These are phyloP conservation scores for Caenorhabditis becei DNA, from an alignment of 2,888 invertebrate genomes.

Conservation along the genomic window DNA sequence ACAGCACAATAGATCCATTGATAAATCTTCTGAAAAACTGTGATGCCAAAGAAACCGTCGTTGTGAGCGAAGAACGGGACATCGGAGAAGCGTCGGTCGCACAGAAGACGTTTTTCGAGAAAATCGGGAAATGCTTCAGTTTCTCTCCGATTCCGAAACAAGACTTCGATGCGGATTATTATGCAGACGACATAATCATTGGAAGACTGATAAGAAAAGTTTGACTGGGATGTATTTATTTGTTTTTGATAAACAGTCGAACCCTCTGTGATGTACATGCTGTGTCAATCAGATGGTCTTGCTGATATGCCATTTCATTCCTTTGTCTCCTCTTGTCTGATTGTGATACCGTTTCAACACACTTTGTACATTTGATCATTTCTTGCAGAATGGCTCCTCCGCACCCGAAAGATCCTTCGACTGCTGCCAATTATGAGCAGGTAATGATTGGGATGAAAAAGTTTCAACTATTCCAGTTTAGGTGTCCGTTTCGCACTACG, in stretches of 20 bases:
- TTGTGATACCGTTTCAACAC: background rate
- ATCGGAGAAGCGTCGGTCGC: slow-evolving; percentile 85
- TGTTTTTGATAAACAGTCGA: slow-evolving; percentile 33
- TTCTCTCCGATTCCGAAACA: slow-evolving; percentile 84
- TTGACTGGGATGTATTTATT: slow-evolving; percentile 10
- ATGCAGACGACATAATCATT: slow-evolving; percentile 85
- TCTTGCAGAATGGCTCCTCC: slow-evolving; percentile 23
- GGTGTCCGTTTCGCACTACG: slow-evolving; percentile 66
- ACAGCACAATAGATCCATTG: slow-evolving; percentile 84
- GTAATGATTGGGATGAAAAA: background rate
- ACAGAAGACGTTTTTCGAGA: slow-evolving; percentile 84
- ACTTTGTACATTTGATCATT: background rate
- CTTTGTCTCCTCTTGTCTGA: slow-evolving; percentile 14
- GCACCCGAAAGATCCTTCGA: slow-evolving; percentile 68
- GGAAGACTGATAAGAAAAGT: slow-evolving; percentile 44
- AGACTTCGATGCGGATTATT: slow-evolving; percentile 86
- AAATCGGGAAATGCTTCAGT: slow-evolving; percentile 82
- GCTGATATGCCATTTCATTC: background rate
- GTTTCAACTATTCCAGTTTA: background rate
- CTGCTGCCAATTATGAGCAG: slow-evolving; percentile 73
- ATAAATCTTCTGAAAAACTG: slow-evolving; percentile 85
- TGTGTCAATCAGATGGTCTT: slow-evolving; percentile 13
- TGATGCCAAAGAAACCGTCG: slow-evolving; percentile 85
- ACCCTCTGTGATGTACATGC: slow-evolving; percentile 3
- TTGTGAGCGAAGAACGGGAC: slow-evolving; percentile 87